A percentile compares a stretch with the other conserved stretches of the same genome.
Conservation (phyloP, 2,113 vertebrate species). For the Ceyx melanurus region DNA sequence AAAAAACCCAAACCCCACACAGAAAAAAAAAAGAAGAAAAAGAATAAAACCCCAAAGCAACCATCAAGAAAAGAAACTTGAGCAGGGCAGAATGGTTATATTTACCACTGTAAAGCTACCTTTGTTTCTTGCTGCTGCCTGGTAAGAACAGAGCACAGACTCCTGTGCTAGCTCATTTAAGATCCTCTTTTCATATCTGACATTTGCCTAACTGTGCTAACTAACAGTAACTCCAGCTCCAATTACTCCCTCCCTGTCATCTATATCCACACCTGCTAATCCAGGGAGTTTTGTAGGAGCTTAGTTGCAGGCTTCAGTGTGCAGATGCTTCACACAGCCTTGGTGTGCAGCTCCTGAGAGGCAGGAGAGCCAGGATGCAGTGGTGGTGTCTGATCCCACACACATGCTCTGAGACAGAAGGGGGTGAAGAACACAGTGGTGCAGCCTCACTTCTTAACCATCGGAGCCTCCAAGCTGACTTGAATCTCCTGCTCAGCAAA, state of each 20-base stretch:
- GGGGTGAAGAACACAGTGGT: accelerated
- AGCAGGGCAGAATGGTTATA: not conserved
- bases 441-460: not conserved
- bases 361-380: not conserved
- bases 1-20: not conserved
- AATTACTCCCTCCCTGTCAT: not conserved
- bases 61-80: not conserved
- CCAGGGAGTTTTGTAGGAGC: constrained; percentile 22
- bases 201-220: constrained; percentile 39
- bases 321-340: not conserved
- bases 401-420: not conserved
- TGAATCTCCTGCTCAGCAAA: not conserved
- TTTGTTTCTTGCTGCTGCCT: not conserved
- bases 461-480: not conserved
- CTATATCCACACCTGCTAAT: constrained; percentile 44
- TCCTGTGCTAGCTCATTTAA: not conserved
- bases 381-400: accelerated
- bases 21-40: not conserved
- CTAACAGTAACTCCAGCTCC: not conserved
- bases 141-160: not conserved
- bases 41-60: not conserved
- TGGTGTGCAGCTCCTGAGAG: accelerated
- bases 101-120: not conserved
- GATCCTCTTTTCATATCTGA: constrained; percentile 28
- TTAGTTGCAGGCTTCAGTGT: not conserved